These are phyloP conservation scores for Muricea muricata DNA, from an alignment of 92 coral and sea anemone genomes.

Conservation along the genomic window DNA sequence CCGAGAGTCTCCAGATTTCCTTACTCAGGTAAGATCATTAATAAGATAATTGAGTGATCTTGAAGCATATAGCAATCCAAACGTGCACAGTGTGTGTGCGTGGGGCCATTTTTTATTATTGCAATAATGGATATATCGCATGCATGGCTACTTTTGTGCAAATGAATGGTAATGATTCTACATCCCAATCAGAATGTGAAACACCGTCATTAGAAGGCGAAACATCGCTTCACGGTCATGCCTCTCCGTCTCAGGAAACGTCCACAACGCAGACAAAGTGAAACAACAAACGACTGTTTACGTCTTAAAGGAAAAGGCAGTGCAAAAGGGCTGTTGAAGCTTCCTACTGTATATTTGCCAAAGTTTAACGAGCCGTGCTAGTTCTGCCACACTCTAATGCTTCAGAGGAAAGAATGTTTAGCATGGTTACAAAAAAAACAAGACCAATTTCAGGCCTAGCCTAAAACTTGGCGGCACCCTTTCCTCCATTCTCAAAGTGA, in stretches of 20 bases:
- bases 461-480: too few relatives aligned
- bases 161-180: too few relatives aligned
- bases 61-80: not conserved
- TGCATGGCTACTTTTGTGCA: not conserved
- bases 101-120: not conserved
- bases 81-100: too few relatives aligned
- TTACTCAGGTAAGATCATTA: too few relatives aligned
- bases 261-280: not conserved
- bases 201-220: not conserved
- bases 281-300: not conserved
- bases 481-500: too few relatives aligned
- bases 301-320: not conserved
- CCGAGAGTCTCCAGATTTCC: slow-evolving; percentile 19
- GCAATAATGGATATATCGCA: not conserved
- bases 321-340: not conserved
- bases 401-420: not conserved
- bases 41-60: too few relatives aligned
- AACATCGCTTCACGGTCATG: not conserved
- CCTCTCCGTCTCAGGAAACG: not conserved
- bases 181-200: not conserved
- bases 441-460: too few relatives aligned
- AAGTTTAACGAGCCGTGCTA: not conserved
- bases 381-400: slow-evolving; percentile 3
- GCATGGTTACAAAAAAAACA: not conserved
- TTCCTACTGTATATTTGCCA: not conserved